These are phyloP conservation scores for Sipunculus nudus DNA, from an alignment of 2,888 invertebrate genomes.

Conservation along the genomic window DNA sequence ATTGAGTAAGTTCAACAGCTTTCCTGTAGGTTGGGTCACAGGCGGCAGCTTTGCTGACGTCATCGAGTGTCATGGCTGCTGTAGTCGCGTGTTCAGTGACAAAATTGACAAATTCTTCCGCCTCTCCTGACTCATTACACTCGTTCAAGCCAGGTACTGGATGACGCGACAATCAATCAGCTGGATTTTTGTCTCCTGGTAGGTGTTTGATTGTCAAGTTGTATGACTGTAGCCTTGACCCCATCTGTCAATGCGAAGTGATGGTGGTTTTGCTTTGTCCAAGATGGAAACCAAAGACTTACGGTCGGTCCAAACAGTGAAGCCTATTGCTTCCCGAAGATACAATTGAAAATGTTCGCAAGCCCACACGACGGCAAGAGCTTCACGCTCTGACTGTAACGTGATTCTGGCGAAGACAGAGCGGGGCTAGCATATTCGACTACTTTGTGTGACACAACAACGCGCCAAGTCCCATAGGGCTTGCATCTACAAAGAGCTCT, in stretches of 20 bases:
- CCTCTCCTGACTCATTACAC: no score
- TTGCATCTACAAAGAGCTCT: conserved; percentile 39
- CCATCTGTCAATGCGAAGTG: conserved; percentile 43
- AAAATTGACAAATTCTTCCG: conserved; percentile 33
- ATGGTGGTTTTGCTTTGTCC: conserved; percentile 30
- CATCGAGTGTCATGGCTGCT: conserved; percentile 6
- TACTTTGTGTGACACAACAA: conserved; percentile 32
- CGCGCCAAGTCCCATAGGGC: conserved; percentile 41
- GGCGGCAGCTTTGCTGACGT: conserved; percentile 1
- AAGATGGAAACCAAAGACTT: conserved; percentile 7
- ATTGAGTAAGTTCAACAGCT: neutral
- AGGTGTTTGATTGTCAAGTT: conserved; percentile 27
- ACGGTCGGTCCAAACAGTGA: conserved; percentile 10
- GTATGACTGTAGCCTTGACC: conserved; percentile 37
- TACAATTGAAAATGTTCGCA: conserved; percentile 6
- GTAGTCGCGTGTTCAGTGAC: conserved; percentile 20
- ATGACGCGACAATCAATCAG: conserved; percentile 41
- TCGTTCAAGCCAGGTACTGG: no score
- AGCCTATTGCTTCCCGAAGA: conserved; percentile 3
- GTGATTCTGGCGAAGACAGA: neutral
- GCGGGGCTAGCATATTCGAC: neutral
- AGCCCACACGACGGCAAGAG: conserved; percentile 3
- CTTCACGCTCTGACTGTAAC: conserved; percentile 18
- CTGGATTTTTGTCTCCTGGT: conserved; percentile 37
- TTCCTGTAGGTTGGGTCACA: neutral